These are phyloP conservation scores for Metopia argyrocephala DNA, from an alignment of 2,888 invertebrate species.

Conservation along the genomic window DNA sequence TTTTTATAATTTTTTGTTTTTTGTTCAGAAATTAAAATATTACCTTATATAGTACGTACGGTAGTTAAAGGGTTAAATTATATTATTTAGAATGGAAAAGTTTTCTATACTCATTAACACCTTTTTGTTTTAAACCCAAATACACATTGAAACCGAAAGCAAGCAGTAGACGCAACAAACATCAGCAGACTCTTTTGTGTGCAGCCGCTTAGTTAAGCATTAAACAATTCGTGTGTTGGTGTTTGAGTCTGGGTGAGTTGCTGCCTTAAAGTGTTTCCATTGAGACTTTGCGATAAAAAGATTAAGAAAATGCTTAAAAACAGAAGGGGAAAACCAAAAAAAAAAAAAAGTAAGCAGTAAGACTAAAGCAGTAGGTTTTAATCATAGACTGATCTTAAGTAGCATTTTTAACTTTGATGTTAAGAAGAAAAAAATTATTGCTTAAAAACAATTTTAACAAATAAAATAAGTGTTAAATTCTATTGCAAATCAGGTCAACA, in stretches of 20 bases:
- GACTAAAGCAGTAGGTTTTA: background rate
- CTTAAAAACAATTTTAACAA: too few species aligned
- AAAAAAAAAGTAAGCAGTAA: background rate
- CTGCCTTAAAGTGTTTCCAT: background rate
- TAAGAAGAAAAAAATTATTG: too few species aligned
- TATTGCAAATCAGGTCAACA: too few species aligned
- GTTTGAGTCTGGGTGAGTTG: background rate
- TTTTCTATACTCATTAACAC: background rate
- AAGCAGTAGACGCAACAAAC: background rate
- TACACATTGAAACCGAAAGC: background rate
- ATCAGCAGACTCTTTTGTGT: background rate
- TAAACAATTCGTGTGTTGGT: background rate
- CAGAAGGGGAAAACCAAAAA: background rate
- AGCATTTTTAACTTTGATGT: too few species aligned
- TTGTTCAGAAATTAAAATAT: too few species aligned
- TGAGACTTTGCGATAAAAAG: constrained; percentile 21
- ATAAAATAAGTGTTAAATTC: too few species aligned
- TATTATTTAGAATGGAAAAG: background rate
- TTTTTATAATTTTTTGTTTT: too few species aligned
- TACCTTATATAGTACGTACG: too few species aligned
- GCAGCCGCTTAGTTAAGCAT: constrained; percentile 18
- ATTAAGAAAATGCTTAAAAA: background rate
- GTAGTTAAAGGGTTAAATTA: too few species aligned
- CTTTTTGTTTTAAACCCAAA: background rate
- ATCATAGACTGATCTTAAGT: background rate